Evolutionary conservation across 2,113 vertebrate species (phyloP), one percentile per base, ranked within the genome.

Genomic region (human): DNA sequence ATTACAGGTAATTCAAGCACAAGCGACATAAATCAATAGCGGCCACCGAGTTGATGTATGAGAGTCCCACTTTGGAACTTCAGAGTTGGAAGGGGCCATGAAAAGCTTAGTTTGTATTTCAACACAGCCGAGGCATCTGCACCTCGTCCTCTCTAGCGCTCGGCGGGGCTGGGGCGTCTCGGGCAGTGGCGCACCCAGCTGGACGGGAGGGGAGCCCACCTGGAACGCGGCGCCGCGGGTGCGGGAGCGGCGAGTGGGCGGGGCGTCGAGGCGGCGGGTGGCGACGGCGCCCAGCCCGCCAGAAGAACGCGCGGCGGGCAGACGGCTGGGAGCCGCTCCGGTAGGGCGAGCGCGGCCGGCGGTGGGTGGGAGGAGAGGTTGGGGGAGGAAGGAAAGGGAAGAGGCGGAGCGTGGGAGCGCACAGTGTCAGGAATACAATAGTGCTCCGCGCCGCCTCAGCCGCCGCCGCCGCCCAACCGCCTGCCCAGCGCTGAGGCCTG

Each of bases 391-490:
- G 89, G 98, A 97, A 98, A 87, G 96, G 99, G 98, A 99, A 50
- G 1, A 98, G 99, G 99, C 98, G 99, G 99, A 98, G 98, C 99
- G 99, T 98, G 98, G 98, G 99, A 99, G 99, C 99, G 98, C 89
- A 98, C 98, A 97, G 98, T 98, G 98, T 98, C 98, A 98, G 98
- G 98, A 98, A 99, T 99, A 99, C 99, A 99, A 99, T 99, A 99
- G 99, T 98, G 98, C 98, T 99, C 99, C 99, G 99, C 99, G 99
- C 99, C 82, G 82, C 95, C 91, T 96, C 81, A 14, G 80, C 93
- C 68, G 35, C 93, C 17, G 48, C 97, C 61, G 96, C 96, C 12
- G 97, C 98, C 94, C 97, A 97, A 70, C 93, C 35, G 96, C 96
- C 92, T 92, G 97, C 92, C 96, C 90, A 61, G 95, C 87, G 89